Evolutionary conservation across 2,113 vertebrate genomes (phyloP).

Genomic region (Pitta sordida): DNA sequence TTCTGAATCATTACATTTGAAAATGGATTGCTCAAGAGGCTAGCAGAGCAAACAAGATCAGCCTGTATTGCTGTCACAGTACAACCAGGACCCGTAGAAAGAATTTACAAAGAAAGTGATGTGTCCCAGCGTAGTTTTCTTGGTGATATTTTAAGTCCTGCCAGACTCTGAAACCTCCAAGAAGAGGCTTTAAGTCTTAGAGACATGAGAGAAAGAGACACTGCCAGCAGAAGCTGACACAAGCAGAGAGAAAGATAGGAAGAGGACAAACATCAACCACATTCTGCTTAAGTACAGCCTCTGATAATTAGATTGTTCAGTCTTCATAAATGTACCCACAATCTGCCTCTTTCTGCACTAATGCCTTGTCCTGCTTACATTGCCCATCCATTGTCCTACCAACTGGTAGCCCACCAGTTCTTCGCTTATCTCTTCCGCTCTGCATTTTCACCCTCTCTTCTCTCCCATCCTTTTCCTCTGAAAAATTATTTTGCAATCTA

Average conservation of each 20-base stretch:
- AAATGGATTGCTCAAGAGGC: neutral
- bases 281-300: neutral
- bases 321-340: neutral
- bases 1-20: neutral
- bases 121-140: neutral
- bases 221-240: neutral
- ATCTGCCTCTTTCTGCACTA: neutral
- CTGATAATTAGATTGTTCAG: neutral
- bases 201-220: neutral
- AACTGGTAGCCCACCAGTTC: neutral
- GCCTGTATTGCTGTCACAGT: neutral
- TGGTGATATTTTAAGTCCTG: neutral
- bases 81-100: neutral
- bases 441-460: neutral
- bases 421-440: neutral
- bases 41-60: neutral
- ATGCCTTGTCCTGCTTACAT: neutral
- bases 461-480: neutral
- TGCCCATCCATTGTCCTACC: rapidly evolving
- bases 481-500: slow-evolving; percentile 9
- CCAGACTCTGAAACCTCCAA: neutral
- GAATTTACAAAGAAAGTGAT: neutral
- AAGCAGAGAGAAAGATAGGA: neutral
- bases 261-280: neutral
- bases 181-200: neutral